Conservation (phyloP, 2,888 invertebrate genomes). For the Sarcophaga carnaria region DNA sequence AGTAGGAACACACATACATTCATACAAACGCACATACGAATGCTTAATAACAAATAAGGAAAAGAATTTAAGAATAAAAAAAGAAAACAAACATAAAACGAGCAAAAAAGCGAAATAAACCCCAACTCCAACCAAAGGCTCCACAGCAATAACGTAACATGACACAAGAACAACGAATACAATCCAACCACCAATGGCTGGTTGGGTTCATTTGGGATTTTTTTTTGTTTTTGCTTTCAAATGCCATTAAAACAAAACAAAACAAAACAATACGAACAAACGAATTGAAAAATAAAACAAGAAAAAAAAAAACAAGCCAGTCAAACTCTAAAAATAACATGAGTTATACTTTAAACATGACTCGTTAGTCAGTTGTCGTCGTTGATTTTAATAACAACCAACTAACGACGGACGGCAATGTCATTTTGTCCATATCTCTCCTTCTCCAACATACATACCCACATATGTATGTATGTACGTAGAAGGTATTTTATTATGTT, state of each 20-base stretch:
- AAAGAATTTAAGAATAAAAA: conserved; percentile 7
- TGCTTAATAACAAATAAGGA: background rate
- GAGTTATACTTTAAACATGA: conserved; percentile 64
- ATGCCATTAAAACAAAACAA: conserved; percentile 11
- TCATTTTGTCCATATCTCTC: background rate
- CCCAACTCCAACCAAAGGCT: conserved; percentile 17
- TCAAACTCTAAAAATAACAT: conserved; percentile 65
- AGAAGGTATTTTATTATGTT: conserved; percentile 59
- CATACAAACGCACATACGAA: background rate
- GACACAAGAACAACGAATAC: conserved; percentile 32
- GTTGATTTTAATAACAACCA: background rate
- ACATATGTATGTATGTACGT: background rate
- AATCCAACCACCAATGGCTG: conserved; percentile 13
- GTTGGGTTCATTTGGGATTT: conserved; percentile 34
- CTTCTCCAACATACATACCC: background rate
- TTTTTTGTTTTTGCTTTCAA: conserved; percentile 21
- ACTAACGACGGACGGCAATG: background rate
- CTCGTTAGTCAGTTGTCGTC: conserved; percentile 44
- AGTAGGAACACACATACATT: conserved; percentile 8
- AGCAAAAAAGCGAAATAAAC: conserved; percentile 1
- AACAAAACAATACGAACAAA: conserved; percentile 22
- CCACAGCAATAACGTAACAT: conserved; percentile 21
- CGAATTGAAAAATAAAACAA: background rate
- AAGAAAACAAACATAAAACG: too few species aligned
- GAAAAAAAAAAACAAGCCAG: conserved; percentile 47